Percentiles rank a stretch among this genome's conserved stretches.
Evolutionary conservation across 2,797 vertebrate species (phyloP).

Genomic region (Pogonophryne albipinna): DNA sequence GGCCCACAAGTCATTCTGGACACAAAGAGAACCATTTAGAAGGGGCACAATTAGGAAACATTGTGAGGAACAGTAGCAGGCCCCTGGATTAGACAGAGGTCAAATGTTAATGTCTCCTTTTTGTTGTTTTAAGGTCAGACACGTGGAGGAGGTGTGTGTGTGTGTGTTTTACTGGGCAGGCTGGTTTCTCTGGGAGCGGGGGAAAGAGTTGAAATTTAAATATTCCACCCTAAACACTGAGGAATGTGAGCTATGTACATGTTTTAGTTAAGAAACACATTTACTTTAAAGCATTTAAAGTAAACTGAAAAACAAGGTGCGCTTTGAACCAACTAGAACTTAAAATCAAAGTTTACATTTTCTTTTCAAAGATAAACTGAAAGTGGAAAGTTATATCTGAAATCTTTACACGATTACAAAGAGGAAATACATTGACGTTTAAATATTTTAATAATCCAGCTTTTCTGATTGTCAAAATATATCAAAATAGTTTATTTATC

Average conservation of each 20-base stretch:
- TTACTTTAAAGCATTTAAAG: too few relatives aligned
- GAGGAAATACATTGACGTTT: not conserved
- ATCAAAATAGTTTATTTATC: constrained; percentile 1
- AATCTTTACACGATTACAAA: not conserved
- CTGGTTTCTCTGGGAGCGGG: constrained; percentile 41
- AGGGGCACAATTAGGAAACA: constrained; percentile 60
- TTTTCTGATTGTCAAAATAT: too few relatives aligned
- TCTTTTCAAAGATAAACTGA: too few relatives aligned
- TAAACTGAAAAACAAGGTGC: too few relatives aligned
- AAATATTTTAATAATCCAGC: not conserved
- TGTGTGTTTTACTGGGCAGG: constrained; percentile 43
- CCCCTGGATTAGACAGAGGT: constrained; percentile 67
- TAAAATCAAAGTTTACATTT: too few relatives aligned
- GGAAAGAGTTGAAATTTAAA: constrained; percentile 28
- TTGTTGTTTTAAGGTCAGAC: constrained; percentile 54
- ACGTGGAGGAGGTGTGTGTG: constrained; percentile 42
- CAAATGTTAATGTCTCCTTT: constrained; percentile 67
- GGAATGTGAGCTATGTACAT: constrained; percentile 36
- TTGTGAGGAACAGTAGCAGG: constrained; percentile 69
- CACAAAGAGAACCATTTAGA: constrained; percentile 34
- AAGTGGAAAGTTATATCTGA: too few relatives aligned
- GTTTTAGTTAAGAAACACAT: too few relatives aligned
- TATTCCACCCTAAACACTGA: constrained; percentile 34
- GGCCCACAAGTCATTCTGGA: constrained; percentile 2
- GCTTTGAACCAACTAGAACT: too few relatives aligned